A percentile compares a stretch with the other conserved stretches of the same genome.
phyloP scores from a whole-genome alignment of 2,888 invertebrate species.

The Campopleginae sp. region DNA sequence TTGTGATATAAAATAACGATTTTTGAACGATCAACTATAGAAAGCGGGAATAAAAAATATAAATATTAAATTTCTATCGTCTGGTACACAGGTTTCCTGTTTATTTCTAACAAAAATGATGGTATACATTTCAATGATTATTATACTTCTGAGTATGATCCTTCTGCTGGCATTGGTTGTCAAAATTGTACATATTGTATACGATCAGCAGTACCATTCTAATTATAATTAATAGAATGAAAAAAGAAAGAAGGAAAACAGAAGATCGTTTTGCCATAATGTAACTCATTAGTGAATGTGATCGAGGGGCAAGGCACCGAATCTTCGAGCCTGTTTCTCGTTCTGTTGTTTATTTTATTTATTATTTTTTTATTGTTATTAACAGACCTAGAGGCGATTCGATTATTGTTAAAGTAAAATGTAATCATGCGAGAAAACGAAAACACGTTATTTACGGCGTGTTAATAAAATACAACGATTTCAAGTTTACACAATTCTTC shows the following conservation, averaged over 20 bases:
- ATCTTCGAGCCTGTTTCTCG: slow-evolving; percentile 14
- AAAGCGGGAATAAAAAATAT: not conserved
- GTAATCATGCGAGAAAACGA: slow-evolving; percentile 63
- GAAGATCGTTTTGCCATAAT: not conserved
- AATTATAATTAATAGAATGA: no score
- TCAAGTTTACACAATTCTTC: not conserved
- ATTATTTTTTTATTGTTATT: not conserved
- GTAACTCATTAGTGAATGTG: slow-evolving; percentile 59
- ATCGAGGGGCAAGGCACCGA: no score
- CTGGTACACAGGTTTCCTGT: slow-evolving; percentile 26
- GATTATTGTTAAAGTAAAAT: slow-evolving; percentile 64
- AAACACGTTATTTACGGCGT: slow-evolving; percentile 60
- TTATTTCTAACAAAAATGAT: slow-evolving; percentile 62
- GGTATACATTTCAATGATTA: slow-evolving; percentile 55
- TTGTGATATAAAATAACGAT: slow-evolving; percentile 77
- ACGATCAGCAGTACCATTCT: slow-evolving; percentile 27
- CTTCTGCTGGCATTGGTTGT: slow-evolving; percentile 59
- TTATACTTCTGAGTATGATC: slow-evolving; percentile 60
- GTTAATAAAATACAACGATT: slow-evolving; percentile 37
- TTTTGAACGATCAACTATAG: slow-evolving; percentile 38
- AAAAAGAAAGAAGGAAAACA: not conserved
- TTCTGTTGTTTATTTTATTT: not conserved
- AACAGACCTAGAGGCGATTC: slow-evolving; percentile 18
- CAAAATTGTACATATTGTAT: slow-evolving; percentile 52
- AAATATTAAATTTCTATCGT: slow-evolving; percentile 33